These are phyloP conservation scores for Odiellus spinosus DNA, from an alignment of 2,888 invertebrate genomes.

Conservation along the genomic window DNA sequence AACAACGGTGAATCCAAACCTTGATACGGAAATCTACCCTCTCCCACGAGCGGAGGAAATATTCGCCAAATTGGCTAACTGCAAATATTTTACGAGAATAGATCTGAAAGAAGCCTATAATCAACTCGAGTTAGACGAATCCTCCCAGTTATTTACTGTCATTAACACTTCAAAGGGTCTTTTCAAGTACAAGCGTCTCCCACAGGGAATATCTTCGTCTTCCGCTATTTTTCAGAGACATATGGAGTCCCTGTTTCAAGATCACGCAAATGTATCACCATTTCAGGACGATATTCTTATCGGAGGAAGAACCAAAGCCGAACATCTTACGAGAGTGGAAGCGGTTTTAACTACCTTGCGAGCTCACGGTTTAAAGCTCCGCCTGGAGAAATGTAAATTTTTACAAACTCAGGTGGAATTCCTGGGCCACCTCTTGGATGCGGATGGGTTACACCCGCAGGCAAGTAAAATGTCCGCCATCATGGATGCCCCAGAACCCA, in stretches of 20 bases:
- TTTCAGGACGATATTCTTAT: too few species aligned
- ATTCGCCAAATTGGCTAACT: slow-evolving; percentile 21
- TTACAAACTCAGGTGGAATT: slow-evolving; percentile 7
- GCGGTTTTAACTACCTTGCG: too few species aligned
- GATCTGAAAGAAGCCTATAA: slow-evolving; percentile 27
- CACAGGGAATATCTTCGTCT: slow-evolving; percentile 25
- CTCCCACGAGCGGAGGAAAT: slow-evolving; percentile 25
- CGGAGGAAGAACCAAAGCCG: too few species aligned
- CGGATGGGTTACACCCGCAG: slow-evolving; percentile 17
- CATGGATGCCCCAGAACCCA: slow-evolving; percentile 20
- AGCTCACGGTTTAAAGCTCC: too few species aligned
- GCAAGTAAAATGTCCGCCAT: slow-evolving; percentile 21
- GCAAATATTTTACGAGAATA: slow-evolving; percentile 20
- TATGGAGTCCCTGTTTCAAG: too few species aligned
- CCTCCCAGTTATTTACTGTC: slow-evolving; percentile 24
- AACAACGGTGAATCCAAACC: slow-evolving; percentile 20
- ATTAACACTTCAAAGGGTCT: slow-evolving; percentile 27
- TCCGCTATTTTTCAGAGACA: slow-evolving; percentile 18
- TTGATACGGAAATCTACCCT: slow-evolving; percentile 23
- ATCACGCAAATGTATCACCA: too few species aligned
- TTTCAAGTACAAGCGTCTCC: slow-evolving; percentile 23
- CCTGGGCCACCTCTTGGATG: slow-evolving; percentile 19
- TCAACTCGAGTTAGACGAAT: slow-evolving; percentile 25
- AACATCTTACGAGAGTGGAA: too few species aligned
- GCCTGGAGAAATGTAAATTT: too few species aligned